Evolutionary conservation across 2,888 invertebrate genomes (phyloP).

Genomic region (Alentia gelatinosa): DNA sequence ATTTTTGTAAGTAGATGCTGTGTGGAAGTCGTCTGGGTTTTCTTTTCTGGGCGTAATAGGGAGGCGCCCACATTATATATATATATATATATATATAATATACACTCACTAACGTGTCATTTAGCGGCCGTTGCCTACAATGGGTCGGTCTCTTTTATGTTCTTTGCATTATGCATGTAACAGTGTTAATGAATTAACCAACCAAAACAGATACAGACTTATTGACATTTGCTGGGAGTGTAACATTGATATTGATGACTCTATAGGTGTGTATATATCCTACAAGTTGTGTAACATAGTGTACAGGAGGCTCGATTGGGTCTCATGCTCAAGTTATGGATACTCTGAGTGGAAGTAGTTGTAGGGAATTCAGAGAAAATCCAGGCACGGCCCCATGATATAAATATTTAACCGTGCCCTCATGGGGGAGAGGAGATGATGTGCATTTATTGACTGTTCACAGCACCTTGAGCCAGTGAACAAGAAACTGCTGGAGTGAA

Average conservation of each 20-base stretch:
- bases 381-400: background rate
- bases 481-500: constrained; percentile 38
- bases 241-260: background rate
- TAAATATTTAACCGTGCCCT: background rate
- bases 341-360: background rate
- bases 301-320: constrained; percentile 25
- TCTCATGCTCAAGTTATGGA: constrained; percentile 21
- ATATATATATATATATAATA: too few species aligned
- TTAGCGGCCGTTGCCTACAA: background rate
- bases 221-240: background rate
- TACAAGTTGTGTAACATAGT: constrained; percentile 26
- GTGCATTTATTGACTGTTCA: constrained; percentile 47
- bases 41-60: background rate
- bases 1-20: background rate
- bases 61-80: too few species aligned
- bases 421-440: background rate
- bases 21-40: background rate
- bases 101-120: background rate
- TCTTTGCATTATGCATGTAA: background rate
- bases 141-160: background rate
- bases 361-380: background rate
- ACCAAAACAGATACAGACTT: background rate
- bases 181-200: constrained; percentile 1
- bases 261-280: constrained; percentile 32
- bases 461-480: constrained; percentile 36